These are phyloP conservation scores for Rhamnusium bicolor DNA, from an alignment of 2,888 invertebrate genomes.

Conservation along the genomic window DNA sequence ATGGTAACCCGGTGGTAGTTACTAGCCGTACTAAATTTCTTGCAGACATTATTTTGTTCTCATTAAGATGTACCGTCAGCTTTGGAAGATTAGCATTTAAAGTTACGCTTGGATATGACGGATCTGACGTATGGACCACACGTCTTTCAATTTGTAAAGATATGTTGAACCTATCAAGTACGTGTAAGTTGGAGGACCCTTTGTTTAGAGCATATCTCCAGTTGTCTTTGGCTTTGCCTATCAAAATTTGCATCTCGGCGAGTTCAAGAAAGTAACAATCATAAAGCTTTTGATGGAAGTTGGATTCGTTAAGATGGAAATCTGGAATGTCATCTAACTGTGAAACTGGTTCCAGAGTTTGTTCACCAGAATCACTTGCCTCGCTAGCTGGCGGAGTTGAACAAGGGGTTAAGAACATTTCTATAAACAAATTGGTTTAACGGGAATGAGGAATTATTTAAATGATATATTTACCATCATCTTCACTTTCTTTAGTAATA, in stretches of 20 bases:
- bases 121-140: conserved; percentile 87
- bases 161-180: conserved; percentile 77
- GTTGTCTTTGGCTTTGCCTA: conserved; percentile 90
- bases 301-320: conserved; percentile 73
- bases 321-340: conserved; percentile 57
- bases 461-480: conserved; percentile 67
- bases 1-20: conserved; percentile 68
- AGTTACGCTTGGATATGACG: conserved; percentile 88
- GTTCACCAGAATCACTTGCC: conserved; percentile 75
- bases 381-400: conserved; percentile 89
- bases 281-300: conserved; percentile 81
- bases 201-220: conserved; percentile 91
- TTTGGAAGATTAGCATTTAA: conserved; percentile 90
- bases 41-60: conserved; percentile 86
- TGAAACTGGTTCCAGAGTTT: conserved; percentile 64
- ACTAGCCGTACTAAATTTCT: conserved; percentile 73
- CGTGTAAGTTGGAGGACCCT: conserved; percentile 86
- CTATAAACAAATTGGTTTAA: conserved; percentile 57
- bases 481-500: conserved; percentile 70
- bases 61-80: conserved; percentile 91
- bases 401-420: conserved; percentile 88
- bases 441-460: background rate
- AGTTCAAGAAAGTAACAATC: conserved; percentile 86
- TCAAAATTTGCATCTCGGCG: conserved; percentile 88
- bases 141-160: conserved; percentile 83